Base-by-base conservation (phyloP, 1,140 invertebrate species). In the Leptestheria dahalacensis region DNA sequence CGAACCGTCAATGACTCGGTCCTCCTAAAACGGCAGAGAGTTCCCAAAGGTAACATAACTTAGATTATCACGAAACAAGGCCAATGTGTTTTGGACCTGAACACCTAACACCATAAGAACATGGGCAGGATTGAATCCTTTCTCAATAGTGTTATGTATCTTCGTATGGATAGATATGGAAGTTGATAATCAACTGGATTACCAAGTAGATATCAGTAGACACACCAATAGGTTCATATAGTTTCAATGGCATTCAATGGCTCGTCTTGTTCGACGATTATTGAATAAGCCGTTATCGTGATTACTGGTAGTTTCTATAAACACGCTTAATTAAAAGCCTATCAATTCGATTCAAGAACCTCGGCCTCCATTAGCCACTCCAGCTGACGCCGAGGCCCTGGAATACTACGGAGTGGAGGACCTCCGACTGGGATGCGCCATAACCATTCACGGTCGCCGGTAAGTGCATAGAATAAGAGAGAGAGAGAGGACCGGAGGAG, bases 321-420 rank as follows among this genome's bases (percentile, higher is more conserved):
- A 15, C 15, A 6, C 15, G 6, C 6, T 41, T 15, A 15, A 41
- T 41, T 41, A 15, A 41, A 6, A 41, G 6, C 6, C 15, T 6
- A 41, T 41, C 33, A 15, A 41, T 33, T 41, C 15, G 10, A 18
- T n/a, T 52, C 18, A 23, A 61, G 60, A 61, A 20, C 54, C 60
- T n/a, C 25, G 29, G 12, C 52, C 21, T 9, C 24, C 41, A 24
- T 41, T 49, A 48, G 50, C 61, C 6, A 57, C 55, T 6, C 61
- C 55, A 3, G 48, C 48, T 6, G 61, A 62, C 50, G 61, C 46
- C 11, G 61, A 47, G 10, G 61, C 51, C 26, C 23, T 62, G 11
- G 47, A 61, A 18, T 57, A 48, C 21, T 57, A 51, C 55, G 56
- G 23, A 6, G 54, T 55, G n/a, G 23, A 50, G 23, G 61, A 62